A percentile compares a stretch with the other conserved stretches of the same genome.
phyloP scores from a whole-genome alignment of 1,140 invertebrate genomes.

The Polypedilum pembai region DNA sequence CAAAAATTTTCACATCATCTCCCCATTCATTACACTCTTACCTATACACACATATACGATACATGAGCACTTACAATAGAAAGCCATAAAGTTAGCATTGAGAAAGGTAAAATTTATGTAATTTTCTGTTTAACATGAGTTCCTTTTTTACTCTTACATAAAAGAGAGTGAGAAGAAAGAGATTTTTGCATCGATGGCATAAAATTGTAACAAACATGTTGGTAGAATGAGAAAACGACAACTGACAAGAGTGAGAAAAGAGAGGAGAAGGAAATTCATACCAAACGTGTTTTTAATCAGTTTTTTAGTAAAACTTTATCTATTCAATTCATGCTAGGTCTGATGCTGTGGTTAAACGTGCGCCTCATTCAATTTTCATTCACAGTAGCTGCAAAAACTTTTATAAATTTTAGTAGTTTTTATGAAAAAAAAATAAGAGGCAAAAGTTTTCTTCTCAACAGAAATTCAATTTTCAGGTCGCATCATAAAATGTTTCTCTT shows the following conservation, averaged over 20 bases:
- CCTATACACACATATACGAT: background rate
- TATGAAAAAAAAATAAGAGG: too few species aligned
- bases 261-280: conserved; percentile 24
- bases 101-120: conserved; percentile 27
- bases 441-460: too few species aligned
- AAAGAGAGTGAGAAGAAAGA: background rate
- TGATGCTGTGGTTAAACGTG: background rate
- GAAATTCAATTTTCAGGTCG: conserved; percentile 13
- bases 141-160: background rate
- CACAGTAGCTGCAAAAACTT: background rate
- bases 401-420: background rate
- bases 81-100: conserved; percentile 2
- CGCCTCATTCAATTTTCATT: background rate
- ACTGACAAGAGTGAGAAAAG: background rate
- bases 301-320: conserved; percentile 21
- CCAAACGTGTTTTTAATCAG: conserved; percentile 28
- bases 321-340: background rate
- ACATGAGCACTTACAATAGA: conserved; percentile 13
- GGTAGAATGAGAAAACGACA: background rate
- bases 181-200: conserved; percentile 27
- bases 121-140: conserved; percentile 25
- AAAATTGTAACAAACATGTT: background rate
- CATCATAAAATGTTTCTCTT: background rate
- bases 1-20: conserved; percentile 25
- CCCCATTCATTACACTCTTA: background rate